Conservation (phyloP, 2,888 invertebrate genomes). For the Chrysomela aeneicollis region DNA sequence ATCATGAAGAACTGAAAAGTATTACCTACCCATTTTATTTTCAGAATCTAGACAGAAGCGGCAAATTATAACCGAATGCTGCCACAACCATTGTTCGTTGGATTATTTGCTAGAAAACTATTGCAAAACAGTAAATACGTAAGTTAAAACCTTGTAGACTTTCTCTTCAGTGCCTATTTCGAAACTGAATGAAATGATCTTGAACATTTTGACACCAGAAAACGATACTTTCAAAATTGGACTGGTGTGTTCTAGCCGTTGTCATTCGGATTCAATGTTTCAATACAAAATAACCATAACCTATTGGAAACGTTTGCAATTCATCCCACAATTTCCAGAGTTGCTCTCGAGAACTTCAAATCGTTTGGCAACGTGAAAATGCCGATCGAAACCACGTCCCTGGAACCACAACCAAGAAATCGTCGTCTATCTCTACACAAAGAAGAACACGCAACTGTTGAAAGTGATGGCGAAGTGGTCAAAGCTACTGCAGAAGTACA, state of each 20-base stretch:
- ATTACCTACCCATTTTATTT: no score
- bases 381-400: not conserved
- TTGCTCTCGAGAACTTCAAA: slow-evolving; percentile 26
- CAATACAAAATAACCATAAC: no score
- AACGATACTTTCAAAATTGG: no score
- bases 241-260: no score
- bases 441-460: not conserved
- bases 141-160: not conserved
- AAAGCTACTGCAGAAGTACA: no score
- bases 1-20: no score
- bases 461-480: not conserved
- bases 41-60: slow-evolving; percentile 27
- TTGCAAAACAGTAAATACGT: slow-evolving; percentile 30
- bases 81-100: slow-evolving; percentile 32
- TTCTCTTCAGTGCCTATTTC: no score
- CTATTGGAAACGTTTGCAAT: no score
- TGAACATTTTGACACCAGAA: no score
- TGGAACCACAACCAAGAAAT: not conserved
- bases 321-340: slow-evolving; percentile 2
- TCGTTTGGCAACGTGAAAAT: not conserved
- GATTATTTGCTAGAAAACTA: slow-evolving; percentile 32
- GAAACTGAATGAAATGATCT: no score
- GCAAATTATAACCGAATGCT: slow-evolving; percentile 34
- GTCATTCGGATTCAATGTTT: no score
- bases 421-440: not conserved